Conservation (phyloP, 2,797 vertebrate genomes). For the Atherinosoma microstoma region DNA sequence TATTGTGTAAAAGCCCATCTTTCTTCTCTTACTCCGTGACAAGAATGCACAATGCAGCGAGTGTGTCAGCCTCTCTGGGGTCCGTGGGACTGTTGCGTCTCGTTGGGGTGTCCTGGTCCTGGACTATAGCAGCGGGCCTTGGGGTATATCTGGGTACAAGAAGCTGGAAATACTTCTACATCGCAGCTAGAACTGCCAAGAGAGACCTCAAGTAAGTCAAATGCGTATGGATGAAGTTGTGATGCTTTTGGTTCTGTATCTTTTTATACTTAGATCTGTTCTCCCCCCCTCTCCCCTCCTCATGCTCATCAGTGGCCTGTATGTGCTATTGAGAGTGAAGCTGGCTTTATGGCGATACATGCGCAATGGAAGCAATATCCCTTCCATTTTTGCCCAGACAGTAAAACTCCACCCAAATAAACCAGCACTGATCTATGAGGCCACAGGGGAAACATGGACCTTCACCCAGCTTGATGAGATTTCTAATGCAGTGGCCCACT, state of each 20-base stretch:
- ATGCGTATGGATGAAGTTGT: not conserved
- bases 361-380: conserved; percentile 82
- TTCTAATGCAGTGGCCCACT: conserved; percentile 87
- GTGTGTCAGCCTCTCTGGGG: conserved; percentile 84
- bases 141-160: conserved; percentile 88
- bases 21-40: conserved; percentile 39
- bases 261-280: conserved; percentile 6
- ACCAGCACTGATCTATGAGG: conserved; percentile 89
- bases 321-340: conserved; percentile 89
- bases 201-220: conserved; percentile 89
- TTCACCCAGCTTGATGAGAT: conserved; percentile 87
- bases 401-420: conserved; percentile 84
- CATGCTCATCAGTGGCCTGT: conserved; percentile 84
- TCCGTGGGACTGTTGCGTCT: conserved; percentile 88
- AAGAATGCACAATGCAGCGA: conserved; percentile 84
- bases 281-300: not conserved
- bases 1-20: conserved; percentile 35
- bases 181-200: conserved; percentile 86
- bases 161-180: conserved; percentile 90
- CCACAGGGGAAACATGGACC: conserved; percentile 87
- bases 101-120: conserved; percentile 89
- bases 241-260: not conserved
- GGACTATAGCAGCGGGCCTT: conserved; percentile 88
- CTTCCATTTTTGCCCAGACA: conserved; percentile 86
- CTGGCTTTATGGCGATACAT: conserved; percentile 84